phyloP scores from a whole-genome alignment of 2,888 invertebrate genomes.

The Rotaria sp. region DNA sequence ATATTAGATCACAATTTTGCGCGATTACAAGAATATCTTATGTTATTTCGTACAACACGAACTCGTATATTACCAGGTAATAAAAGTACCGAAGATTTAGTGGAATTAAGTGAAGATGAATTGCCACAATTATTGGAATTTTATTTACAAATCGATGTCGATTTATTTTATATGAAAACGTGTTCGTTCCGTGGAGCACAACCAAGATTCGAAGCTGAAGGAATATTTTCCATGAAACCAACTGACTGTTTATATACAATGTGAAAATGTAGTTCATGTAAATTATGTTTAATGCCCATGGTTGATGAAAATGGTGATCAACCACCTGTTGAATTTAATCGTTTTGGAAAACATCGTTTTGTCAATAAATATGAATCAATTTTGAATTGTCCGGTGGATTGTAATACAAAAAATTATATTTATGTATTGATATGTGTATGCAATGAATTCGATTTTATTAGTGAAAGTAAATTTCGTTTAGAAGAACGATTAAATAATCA shows the following conservation, averaged over 20 bases:
- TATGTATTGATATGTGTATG: background rate
- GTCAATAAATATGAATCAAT: background rate
- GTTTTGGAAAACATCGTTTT: background rate
- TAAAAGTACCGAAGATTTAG: background rate
- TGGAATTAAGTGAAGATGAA: background rate
- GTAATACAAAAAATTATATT: background rate
- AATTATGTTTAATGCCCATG: background rate
- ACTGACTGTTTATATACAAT: background rate
- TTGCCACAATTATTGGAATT: background rate
- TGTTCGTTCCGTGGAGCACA: background rate
- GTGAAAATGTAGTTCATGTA: background rate
- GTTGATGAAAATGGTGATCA: background rate
- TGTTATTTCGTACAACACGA: background rate
- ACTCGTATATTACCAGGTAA: background rate
- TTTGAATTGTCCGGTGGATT: background rate
- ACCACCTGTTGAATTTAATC: background rate
- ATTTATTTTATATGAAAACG: background rate
- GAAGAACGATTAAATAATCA: background rate
- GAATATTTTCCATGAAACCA: background rate
- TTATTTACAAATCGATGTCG: background rate
- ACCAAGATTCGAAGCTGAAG: background rate
- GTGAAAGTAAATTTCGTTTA: background rate
- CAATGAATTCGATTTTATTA: background rate
- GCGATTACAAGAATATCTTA: background rate
- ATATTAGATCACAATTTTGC: background rate